Evolutionary conservation across 1,140 invertebrate species (phyloP).

Genomic region (Eriocheir sinensis): DNA sequence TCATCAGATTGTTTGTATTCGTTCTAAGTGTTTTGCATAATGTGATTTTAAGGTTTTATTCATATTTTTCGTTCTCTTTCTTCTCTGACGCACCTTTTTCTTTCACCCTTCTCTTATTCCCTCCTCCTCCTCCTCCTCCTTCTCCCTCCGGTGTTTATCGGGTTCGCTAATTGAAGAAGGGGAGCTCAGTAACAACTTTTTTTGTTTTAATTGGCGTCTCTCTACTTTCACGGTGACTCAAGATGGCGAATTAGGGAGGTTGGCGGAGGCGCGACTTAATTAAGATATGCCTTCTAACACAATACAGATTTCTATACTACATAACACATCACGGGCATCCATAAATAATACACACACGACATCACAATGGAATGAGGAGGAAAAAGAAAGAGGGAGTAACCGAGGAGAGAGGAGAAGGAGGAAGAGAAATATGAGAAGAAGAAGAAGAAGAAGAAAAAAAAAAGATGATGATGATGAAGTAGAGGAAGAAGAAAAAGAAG

Average conservation of each 20-base stretch:
- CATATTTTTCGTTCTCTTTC: background rate
- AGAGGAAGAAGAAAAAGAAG: background rate
- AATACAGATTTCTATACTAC: background rate
- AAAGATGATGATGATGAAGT: background rate
- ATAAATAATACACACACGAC: no score
- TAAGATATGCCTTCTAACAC: background rate
- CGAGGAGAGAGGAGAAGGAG: background rate
- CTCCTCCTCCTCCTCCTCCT: background rate
- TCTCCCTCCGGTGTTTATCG: constrained; percentile 47
- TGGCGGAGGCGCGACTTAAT: constrained; percentile 40
- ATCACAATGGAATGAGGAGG: background rate
- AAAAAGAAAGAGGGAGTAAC: background rate
- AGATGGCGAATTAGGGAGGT: constrained; percentile 52
- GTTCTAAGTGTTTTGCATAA: background rate
- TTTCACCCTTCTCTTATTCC: background rate
- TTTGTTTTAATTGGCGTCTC: constrained; percentile 73
- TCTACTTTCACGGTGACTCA: constrained; percentile 66
- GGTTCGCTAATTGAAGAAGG: constrained; percentile 65
- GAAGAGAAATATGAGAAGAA: no score
- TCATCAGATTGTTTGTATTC: background rate
- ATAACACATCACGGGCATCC: no score
- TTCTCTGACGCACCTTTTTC: background rate
- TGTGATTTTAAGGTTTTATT: background rate
- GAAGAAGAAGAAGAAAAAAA: background rate
- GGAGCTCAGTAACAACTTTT: constrained; percentile 65